These are phyloP conservation scores for Ophion obscuratus DNA, from an alignment of 2,888 invertebrate genomes.

Conservation along the genomic window DNA sequence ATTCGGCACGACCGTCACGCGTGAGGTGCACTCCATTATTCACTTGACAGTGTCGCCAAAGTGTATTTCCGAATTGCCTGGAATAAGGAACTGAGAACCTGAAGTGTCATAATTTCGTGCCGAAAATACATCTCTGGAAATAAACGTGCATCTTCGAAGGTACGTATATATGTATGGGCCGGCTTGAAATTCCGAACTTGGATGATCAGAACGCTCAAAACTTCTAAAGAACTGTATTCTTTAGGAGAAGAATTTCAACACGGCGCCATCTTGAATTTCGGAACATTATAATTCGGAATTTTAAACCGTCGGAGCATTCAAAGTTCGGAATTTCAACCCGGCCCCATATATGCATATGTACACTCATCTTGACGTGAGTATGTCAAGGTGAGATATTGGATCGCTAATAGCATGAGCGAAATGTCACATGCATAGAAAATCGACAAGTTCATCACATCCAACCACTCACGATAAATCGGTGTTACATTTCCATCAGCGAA, in stretches of 20 bases:
- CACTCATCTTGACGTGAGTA: too few relatives aligned
- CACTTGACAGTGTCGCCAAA: not conserved
- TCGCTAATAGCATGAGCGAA: not conserved
- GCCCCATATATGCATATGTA: too few relatives aligned
- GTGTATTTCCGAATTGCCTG: not conserved
- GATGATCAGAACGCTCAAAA: too few relatives aligned
- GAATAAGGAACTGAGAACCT: not conserved
- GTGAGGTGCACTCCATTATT: too few relatives aligned
- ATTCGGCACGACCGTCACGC: too few relatives aligned
- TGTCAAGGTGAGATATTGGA: not conserved
- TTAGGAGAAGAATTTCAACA: too few relatives aligned
- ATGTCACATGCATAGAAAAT: constrained; percentile 41
- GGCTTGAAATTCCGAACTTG: not conserved
- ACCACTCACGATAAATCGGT: constrained; percentile 38
- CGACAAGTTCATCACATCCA: not conserved
- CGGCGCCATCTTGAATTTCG: too few relatives aligned
- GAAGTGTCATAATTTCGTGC: not conserved
- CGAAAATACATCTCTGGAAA: not conserved
- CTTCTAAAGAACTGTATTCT: too few relatives aligned
- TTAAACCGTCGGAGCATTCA: too few relatives aligned
- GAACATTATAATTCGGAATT: too few relatives aligned
- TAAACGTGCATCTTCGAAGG: not conserved
- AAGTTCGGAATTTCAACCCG: too few relatives aligned
- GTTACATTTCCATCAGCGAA: constrained; percentile 46
- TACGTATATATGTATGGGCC: too few relatives aligned